phyloP scores from a whole-genome alignment of 1,140 invertebrate species.

The Oreohelix idahoensis region DNA sequence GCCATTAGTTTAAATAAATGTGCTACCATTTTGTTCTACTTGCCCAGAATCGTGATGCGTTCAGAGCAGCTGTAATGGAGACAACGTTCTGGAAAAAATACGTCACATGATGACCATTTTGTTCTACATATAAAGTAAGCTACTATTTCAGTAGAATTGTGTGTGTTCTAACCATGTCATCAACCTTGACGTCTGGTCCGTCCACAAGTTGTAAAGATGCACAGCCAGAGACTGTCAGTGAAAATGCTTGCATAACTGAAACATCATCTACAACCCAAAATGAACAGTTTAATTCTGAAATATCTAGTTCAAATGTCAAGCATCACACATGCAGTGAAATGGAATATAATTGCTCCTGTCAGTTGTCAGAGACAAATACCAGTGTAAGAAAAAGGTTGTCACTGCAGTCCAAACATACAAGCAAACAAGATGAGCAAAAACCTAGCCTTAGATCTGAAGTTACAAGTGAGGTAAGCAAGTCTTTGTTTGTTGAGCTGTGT shows the following conservation, averaged over 20 bases:
- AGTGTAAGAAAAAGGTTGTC: not conserved
- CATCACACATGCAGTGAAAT: not conserved
- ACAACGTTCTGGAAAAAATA: too few species aligned
- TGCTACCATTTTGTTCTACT: too few species aligned
- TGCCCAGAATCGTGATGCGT: too few species aligned
- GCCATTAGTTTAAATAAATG: too few species aligned
- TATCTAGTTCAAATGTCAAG: not conserved
- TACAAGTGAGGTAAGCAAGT: not conserved
- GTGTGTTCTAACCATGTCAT: not conserved
- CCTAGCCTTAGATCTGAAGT: not conserved
- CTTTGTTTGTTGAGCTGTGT: not conserved
- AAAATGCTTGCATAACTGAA: not conserved
- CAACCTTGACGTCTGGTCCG: not conserved
- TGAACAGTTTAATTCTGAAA: not conserved
- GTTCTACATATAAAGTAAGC: too few species aligned
- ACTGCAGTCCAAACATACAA: not conserved
- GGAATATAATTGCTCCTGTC: not conserved
- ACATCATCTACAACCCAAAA: not conserved
- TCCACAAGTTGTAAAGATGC: not conserved
- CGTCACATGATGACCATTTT: too few species aligned
- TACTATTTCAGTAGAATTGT: too few species aligned
- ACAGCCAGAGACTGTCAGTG: not conserved
- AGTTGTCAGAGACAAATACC: not conserved
- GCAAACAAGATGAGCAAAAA: not conserved
- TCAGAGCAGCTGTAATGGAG: too few species aligned